A percentile compares a stretch with the other conserved stretches of the same genome.
Evolutionary conservation across 1,140 invertebrate genomes (phyloP).

Genomic region (Theocolax elegans): DNA sequence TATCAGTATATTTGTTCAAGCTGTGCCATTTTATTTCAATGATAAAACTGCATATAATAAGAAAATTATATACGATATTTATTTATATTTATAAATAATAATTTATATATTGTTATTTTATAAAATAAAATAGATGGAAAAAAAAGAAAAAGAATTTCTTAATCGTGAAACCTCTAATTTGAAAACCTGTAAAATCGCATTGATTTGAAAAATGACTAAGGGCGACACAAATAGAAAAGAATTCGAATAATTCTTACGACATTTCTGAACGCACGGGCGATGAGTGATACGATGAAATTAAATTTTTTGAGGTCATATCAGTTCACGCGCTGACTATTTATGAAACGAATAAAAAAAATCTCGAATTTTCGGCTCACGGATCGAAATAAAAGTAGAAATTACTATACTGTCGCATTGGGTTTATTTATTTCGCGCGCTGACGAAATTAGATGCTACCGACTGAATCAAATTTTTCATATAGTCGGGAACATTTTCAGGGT

Average conservation of each 20-base stretch:
- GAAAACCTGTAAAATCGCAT: too few relatives aligned
- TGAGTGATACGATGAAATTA: slow-evolving; percentile 1
- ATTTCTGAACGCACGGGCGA: neutral
- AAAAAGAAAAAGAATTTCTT: too few relatives aligned
- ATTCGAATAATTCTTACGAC: neutral
- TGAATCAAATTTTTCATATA: neutral
- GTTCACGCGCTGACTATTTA: neutral
- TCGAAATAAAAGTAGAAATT: neutral
- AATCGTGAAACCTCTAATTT: too few relatives aligned
- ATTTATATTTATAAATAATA: too few relatives aligned
- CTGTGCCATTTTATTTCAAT: slow-evolving; percentile 1
- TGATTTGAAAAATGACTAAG: too few relatives aligned
- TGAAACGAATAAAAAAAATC: neutral
- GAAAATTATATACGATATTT: neutral
- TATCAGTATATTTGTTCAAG: neutral
- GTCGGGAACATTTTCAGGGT: too few relatives aligned
- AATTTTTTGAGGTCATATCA: neutral
- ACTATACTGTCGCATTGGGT: neutral
- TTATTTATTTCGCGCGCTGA: neutral
- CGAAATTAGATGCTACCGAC: neutral
- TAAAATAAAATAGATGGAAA: too few relatives aligned
- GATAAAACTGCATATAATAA: neutral
- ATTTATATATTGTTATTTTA: too few relatives aligned
- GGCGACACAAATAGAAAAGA: neutral
- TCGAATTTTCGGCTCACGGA: neutral